Percentiles rank a stretch among this genome's conserved stretches.
Conservation (phyloP, 2,797 vertebrate genomes). For the Sebastes cheni region DNA sequence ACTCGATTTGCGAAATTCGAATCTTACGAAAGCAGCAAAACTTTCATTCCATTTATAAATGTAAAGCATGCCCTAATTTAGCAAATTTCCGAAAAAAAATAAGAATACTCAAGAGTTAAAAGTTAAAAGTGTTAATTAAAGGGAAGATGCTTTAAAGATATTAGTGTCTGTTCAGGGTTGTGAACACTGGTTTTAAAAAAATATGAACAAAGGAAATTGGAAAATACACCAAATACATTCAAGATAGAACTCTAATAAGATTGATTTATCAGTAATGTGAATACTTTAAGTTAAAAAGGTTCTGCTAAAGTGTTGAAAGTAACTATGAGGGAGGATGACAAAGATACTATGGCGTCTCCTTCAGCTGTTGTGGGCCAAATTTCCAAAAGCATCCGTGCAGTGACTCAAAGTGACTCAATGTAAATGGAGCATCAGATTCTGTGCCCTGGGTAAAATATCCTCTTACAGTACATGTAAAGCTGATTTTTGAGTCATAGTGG, state of each 20-base stretch:
- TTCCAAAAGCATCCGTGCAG: not conserved
- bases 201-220: not conserved
- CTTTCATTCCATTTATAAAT: not conserved
- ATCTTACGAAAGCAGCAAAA: not conserved
- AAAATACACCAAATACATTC: not conserved
- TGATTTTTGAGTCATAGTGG: not conserved
- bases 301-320: not conserved
- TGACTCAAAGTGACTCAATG: not conserved
- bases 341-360: not conserved
- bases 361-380: not conserved
- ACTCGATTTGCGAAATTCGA: conserved; percentile 7
- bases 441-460: not conserved
- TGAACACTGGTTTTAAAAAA: not conserved
- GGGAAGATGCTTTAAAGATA: not conserved
- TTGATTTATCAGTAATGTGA: not conserved
- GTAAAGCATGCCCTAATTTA: not conserved
- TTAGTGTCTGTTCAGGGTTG: not conserved
- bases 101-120: not conserved
- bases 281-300: not conserved
- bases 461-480: not conserved
- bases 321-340: not conserved
- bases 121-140: not conserved
- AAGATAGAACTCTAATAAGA: not conserved
- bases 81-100: not conserved
- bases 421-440: not conserved